phyloP scores from a whole-genome alignment of 1,140 invertebrate species.

The Brachionus asplanchnoidis region DNA sequence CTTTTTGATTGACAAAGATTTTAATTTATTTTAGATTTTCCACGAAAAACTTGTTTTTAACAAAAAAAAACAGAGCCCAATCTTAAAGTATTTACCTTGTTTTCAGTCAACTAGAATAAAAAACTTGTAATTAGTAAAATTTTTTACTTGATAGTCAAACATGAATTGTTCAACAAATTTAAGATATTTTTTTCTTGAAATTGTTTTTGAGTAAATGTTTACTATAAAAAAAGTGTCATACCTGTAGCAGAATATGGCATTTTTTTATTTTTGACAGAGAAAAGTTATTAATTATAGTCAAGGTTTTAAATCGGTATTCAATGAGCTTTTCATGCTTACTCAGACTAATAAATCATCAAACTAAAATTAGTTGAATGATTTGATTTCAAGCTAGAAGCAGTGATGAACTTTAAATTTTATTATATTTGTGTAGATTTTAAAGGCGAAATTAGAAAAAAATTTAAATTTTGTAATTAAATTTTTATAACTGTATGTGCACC shows the following conservation, averaged over 20 bases:
- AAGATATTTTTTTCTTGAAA: not conserved
- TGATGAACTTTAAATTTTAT: not conserved
- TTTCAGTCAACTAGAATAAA: not conserved
- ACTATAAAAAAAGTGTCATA: not conserved
- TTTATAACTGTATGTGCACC: not conserved
- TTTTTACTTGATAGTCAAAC: not conserved
- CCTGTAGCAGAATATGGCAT: not conserved
- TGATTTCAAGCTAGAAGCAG: not conserved
- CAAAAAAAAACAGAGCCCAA: not conserved
- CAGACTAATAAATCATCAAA: not conserved
- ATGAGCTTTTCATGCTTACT: not conserved
- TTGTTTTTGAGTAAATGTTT: not conserved
- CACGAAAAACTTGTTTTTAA: not conserved
- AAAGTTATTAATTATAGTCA: not conserved
- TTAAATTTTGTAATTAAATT: slow-evolving; percentile 2
- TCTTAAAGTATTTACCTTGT: not conserved
- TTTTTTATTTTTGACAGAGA: not conserved
- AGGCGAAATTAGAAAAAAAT: not conserved
- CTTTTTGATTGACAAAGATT: not conserved
- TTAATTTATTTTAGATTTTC: not conserved
- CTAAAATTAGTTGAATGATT: not conserved
- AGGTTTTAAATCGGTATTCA: not conserved
- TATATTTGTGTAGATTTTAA: not conserved
- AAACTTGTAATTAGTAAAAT: not conserved
- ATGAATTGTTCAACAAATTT: not conserved